These are phyloP conservation scores for Nycticebus coucang DNA, from an alignment of 2,113 vertebrate species.

Conservation along the genomic window DNA sequence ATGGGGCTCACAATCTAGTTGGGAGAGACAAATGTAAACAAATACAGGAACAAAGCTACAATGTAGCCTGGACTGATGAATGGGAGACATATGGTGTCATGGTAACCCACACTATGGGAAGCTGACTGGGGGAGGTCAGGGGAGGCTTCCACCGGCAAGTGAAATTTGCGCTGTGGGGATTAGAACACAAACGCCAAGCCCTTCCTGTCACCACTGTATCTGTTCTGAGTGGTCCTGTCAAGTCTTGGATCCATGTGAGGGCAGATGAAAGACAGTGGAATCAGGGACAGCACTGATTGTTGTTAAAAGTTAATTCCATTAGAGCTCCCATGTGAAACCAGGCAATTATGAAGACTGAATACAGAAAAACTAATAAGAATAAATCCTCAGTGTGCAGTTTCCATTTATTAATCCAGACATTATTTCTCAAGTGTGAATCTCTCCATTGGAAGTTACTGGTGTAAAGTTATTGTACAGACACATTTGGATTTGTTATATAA, in stretches of 20 bases:
- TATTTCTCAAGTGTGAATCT: constrained; percentile 29
- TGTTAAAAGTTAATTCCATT: not conserved
- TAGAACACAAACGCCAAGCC: not conserved
- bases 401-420: not conserved
- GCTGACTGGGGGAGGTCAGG: not conserved
- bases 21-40: not conserved
- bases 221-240: not conserved
- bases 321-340: not conserved
- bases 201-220: not conserved
- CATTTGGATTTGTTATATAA: not conserved
- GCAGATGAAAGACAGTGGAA: not conserved
- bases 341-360: not conserved
- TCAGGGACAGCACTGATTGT: not conserved
- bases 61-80: not conserved
- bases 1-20: not conserved
- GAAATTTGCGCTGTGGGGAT: not conserved
- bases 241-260: not conserved
- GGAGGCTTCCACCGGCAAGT: not conserved
- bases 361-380: constrained; percentile 9
- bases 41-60: not conserved
- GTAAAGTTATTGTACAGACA: not conserved
- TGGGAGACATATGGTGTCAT: not conserved
- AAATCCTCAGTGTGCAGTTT: not conserved
- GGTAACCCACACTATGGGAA: not conserved
- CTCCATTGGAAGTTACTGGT: not conserved